Conservation (phyloP, 2,113 vertebrate species). For the Girardinichthys multiradiatus region DNA sequence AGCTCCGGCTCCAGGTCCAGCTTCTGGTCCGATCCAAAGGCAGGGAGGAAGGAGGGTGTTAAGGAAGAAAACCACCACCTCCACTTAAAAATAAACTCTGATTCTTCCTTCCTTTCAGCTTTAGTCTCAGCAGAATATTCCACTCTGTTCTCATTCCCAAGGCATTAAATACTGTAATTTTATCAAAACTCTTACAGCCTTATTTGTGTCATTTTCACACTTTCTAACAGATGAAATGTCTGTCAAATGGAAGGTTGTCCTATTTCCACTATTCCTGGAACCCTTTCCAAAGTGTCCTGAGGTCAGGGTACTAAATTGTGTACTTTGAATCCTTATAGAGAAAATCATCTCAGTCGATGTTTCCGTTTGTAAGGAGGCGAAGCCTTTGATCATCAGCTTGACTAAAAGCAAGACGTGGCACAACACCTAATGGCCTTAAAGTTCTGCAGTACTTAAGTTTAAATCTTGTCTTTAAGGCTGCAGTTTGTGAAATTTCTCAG, state of each 20-base stretch:
- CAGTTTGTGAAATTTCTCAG: no score
- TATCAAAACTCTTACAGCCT: background rate
- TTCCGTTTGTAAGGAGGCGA: background rate
- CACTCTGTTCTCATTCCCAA: background rate
- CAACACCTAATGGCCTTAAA: background rate
- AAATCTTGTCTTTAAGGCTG: no score
- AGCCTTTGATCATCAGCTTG: background rate
- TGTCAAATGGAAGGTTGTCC: background rate
- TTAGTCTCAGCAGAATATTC: background rate
- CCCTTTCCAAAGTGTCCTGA: no score
- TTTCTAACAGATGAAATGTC: background rate
- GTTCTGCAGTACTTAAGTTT: background rate
- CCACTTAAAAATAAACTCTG: conserved; percentile 27
- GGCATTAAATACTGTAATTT: background rate
- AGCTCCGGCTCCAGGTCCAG: background rate
- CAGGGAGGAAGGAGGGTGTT: conserved; percentile 59
- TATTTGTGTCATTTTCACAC: background rate
- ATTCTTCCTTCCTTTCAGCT: background rate
- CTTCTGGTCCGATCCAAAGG: background rate
- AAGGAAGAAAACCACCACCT: conserved; percentile 57
- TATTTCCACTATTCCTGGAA: no score
- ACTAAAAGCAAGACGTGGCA: background rate
- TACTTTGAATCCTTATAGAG: background rate
- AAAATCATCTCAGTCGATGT: background rate
- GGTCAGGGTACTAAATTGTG: background rate